A percentile compares a stretch with the other conserved stretches of the same genome.
Evolutionary conservation across 2,888 invertebrate genomes (phyloP).

Genomic region (Eupithecia centaureata): DNA sequence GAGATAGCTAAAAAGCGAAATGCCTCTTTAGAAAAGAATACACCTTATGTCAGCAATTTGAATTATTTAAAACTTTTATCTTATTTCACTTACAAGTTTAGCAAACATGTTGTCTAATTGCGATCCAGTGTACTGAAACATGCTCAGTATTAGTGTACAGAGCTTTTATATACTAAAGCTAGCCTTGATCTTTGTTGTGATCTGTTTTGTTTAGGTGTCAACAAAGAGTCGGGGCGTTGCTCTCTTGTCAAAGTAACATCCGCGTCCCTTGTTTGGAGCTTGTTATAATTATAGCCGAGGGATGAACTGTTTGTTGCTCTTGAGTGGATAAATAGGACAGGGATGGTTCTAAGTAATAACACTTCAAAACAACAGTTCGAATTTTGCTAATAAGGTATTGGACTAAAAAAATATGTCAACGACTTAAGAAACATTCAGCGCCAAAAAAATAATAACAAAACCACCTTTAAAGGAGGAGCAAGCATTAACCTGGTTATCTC

Average conservation of each 20-base stretch:
- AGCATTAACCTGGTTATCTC: neutral
- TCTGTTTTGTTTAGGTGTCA: constrained; percentile 58
- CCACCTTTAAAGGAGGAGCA: neutral
- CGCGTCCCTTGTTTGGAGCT: constrained; percentile 54
- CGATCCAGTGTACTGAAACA: constrained; percentile 62
- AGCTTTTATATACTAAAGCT: constrained; percentile 63
- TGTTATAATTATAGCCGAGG: constrained; percentile 24
- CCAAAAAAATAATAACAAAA: neutral
- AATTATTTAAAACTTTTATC: neutral
- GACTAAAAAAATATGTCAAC: neutral
- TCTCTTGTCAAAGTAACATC: constrained; percentile 49
- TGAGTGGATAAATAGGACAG: neutral
- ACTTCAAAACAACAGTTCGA: neutral
- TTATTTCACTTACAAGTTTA: constrained; percentile 62
- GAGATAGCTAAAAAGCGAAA: neutral
- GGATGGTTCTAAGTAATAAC: neutral
- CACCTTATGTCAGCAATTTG: neutral
- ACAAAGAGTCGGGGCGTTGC: constrained; percentile 52
- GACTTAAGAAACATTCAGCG: neutral
- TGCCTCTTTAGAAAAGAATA: neutral
- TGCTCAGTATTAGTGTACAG: constrained; percentile 46
- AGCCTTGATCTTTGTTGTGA: constrained; percentile 67
- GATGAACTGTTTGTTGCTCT: neutral
- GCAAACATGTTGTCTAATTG: constrained; percentile 65
- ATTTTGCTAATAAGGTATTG: neutral